Percentiles rank a stretch among this genome's conserved stretches.
Evolutionary conservation across 30 jellyfish, hydroid and myxozoan species (phyloP).

Genomic region (Rhopilema esculentum): DNA sequence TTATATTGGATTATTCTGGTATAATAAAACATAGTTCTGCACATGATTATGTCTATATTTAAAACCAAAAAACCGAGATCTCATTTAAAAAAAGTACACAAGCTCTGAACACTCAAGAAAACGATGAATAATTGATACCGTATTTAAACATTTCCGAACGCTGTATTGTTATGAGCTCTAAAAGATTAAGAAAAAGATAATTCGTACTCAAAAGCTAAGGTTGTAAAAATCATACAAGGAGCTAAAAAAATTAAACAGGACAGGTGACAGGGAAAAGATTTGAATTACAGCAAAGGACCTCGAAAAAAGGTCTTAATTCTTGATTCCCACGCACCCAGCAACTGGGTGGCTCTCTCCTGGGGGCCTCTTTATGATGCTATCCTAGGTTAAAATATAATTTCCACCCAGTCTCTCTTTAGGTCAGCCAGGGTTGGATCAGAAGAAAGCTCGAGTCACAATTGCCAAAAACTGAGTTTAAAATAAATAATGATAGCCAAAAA

Average conservation of each 20-base stretch:
- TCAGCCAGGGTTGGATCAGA: too few species aligned
- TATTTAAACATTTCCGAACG: not conserved
- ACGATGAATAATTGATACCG: not conserved
- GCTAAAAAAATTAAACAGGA: not conserved
- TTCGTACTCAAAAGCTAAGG: not conserved
- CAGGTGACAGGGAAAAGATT: not conserved
- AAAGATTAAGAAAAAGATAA: not conserved
- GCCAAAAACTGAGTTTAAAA: too few species aligned
- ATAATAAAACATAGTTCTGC: not conserved
- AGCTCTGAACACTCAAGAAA: not conserved
- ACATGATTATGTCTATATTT: not conserved
- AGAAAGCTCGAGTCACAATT: too few species aligned
- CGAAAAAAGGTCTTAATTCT: not conserved
- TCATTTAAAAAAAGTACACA: not conserved
- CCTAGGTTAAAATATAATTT: too few species aligned
- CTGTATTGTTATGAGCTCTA: not conserved
- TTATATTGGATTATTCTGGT: not conserved
- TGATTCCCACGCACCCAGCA: too few species aligned
- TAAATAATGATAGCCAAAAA: too few species aligned
- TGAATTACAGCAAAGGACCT: not conserved
- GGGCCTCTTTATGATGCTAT: too few species aligned
- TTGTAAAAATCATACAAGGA: not conserved
- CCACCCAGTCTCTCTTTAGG: too few species aligned
- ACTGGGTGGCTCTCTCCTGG: too few species aligned
- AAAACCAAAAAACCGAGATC: not conserved